Evolutionary conservation across 2,888 invertebrate genomes (phyloP), one percentile per base, ranked within the genome.

Genomic region (Adela reaumurella): DNA sequence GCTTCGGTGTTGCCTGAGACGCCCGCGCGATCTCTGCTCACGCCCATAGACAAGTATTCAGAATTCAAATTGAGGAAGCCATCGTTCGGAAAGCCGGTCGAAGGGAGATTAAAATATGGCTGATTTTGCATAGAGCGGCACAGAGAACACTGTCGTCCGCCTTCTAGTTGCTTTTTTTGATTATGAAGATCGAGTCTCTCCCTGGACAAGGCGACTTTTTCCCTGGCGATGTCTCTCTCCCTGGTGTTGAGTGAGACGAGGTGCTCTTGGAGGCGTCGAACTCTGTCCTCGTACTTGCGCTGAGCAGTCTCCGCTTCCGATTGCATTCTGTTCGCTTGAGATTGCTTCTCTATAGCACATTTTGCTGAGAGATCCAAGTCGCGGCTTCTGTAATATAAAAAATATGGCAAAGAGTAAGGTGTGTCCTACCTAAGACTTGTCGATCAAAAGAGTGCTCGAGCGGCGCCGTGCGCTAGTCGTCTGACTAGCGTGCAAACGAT

Each of bases 181-280:
- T 81, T 81, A 52, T 84, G 83, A 19, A 84, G 61, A 49, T 68
- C 69, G 48, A 85, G 56, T 54, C 84, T 69, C 59, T 85, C 84
- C 55, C 82, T 80, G 0, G 84, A 84, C 10, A 85, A 57, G 2
- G 73, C 67, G 0, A 85, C 78, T 61, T 85, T 85, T 56, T 85
- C 85, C 60, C 74, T 82, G 0, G 84, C 82, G 35, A 85, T 73
- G 55, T 83, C 82, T 56, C 83, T 83, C 53, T 85, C 85, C 56
- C 84, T 72, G 11, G 64, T 60, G 17, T 81, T 77, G 17, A 85
- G 57, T 1, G 82, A 79, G 2, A 76, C 65, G 2, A 82, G 74
- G 52, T 84, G 83, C 51, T 74, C 79, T 60, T 85, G 85, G 29
- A 85, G 70, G 45, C 82, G 72, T 44, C 78, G 65, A 50, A 84